Evolutionary conservation across 2,888 invertebrate genomes (phyloP).

Genomic region (Tiliacea citrago): DNA sequence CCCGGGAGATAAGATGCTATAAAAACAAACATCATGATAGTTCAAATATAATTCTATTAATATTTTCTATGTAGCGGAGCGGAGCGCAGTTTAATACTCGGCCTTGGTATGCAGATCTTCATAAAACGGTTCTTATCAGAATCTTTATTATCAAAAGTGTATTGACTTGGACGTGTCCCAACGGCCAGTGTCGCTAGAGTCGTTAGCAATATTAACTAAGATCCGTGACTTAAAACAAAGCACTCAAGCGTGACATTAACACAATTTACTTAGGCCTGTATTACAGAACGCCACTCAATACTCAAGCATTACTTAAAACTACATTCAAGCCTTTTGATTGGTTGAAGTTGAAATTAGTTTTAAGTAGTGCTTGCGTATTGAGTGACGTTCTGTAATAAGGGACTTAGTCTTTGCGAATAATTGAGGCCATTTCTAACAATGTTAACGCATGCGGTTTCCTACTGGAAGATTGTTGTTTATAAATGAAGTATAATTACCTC

Average conservation of each 20-base stretch:
- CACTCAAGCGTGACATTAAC: slow-evolving; percentile 37
- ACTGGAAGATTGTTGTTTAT: background rate
- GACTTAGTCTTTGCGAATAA: slow-evolving; percentile 38
- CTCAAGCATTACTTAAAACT: too few species aligned
- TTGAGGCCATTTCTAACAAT: slow-evolving; percentile 16
- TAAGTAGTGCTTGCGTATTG: too few species aligned
- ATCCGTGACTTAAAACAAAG: slow-evolving; percentile 58
- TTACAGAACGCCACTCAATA: too few species aligned
- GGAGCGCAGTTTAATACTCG: slow-evolving; percentile 17
- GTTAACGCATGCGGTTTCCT: slow-evolving; percentile 4
- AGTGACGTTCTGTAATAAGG: too few species aligned
- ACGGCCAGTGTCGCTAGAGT: slow-evolving; percentile 25
- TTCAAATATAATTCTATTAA: slow-evolving; percentile 60
- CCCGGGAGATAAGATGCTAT: slow-evolving; percentile 54
- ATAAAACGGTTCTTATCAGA: slow-evolving; percentile 52
- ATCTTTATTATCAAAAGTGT: slow-evolving; percentile 42
- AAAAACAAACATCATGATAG: slow-evolving; percentile 59
- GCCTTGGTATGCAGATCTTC: slow-evolving; percentile 43
- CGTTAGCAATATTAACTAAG: slow-evolving; percentile 21
- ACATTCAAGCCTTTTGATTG: too few species aligned
- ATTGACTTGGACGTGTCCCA: slow-evolving; percentile 53
- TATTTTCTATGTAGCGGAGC: slow-evolving; percentile 40
- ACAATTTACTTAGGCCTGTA: slow-evolving; percentile 29
- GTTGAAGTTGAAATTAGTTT: too few species aligned
- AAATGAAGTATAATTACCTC: slow-evolving; percentile 78